Evolutionary conservation across 2,113 vertebrate genomes (phyloP).

Genomic region (Oxyruncus cristatus): DNA sequence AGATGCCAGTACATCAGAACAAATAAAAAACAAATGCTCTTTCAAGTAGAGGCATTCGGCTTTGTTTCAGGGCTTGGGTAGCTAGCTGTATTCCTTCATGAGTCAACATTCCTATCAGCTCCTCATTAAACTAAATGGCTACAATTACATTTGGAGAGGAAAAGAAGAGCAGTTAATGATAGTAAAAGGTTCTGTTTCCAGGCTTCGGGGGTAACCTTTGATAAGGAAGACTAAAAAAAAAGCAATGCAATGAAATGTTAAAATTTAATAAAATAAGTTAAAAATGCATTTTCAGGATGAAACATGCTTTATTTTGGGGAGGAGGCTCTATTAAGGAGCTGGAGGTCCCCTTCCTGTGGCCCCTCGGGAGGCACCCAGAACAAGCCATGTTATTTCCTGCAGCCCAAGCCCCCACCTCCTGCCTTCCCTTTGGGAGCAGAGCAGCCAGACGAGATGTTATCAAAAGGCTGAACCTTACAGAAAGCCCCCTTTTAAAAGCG

Average conservation of each 20-base stretch:
- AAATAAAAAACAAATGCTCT: constrained; percentile 80
- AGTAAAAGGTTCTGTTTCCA: background rate
- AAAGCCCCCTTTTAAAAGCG: constrained; percentile 65
- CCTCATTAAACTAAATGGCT: constrained; percentile 58
- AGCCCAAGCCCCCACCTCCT: background rate
- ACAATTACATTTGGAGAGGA: constrained; percentile 28
- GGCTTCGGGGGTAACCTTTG: background rate
- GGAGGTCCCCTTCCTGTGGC: background rate
- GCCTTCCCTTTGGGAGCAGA: constrained; percentile 48
- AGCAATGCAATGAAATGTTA: background rate
- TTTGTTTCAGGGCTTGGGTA: constrained; percentile 46
- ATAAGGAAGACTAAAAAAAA: background rate
- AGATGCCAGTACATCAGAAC: constrained; percentile 70
- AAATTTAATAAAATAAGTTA: background rate
- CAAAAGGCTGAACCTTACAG: constrained; percentile 55
- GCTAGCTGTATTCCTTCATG: constrained; percentile 45
- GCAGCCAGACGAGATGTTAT: constrained; percentile 76
- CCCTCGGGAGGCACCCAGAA: background rate
- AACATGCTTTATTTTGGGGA: background rate
- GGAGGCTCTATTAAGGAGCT: background rate
- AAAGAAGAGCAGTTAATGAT: background rate
- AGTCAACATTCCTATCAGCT: constrained; percentile 46
- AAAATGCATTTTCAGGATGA: background rate
- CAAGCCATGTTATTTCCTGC: constrained; percentile 37
- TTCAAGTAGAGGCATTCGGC: constrained; percentile 63